These are phyloP conservation scores for Drosophila triauraria DNA, from an alignment of 1,140 invertebrate species.

Conservation along the genomic window DNA sequence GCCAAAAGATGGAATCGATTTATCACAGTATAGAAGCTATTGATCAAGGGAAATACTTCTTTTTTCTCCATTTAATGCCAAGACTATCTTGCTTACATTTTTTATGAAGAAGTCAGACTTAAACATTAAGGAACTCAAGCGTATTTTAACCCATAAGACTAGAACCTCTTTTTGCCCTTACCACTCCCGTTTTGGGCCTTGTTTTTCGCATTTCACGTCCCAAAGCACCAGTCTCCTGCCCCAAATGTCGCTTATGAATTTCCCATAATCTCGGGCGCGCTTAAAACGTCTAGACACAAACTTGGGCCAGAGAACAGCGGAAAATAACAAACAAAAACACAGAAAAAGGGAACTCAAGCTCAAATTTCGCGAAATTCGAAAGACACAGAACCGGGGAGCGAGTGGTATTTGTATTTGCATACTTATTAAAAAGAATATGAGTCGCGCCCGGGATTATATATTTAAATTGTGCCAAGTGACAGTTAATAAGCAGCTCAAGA, in stretches of 20 bases:
- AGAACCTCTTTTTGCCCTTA: constrained; percentile 7
- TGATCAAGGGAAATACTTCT: not conserved
- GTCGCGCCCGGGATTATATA: constrained; percentile 60
- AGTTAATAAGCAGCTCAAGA: constrained; percentile 57
- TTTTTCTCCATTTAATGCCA: not conserved
- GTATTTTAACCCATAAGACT: constrained; percentile 8
- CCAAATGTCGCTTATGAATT: constrained; percentile 46
- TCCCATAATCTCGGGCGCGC: constrained; percentile 49
- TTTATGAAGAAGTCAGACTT: not conserved
- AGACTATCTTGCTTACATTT: not conserved
- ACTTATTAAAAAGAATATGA: constrained; percentile 75
- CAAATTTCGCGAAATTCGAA: constrained; percentile 49
- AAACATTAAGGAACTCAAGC: not conserved
- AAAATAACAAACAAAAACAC: constrained; percentile 52
- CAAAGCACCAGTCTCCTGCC: not conserved
- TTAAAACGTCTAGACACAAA: constrained; percentile 59
- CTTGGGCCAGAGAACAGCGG: constrained; percentile 21
- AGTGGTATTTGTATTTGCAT: constrained; percentile 71
- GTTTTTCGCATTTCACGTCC: constrained; percentile 31
- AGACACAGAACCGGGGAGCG: constrained; percentile 20
- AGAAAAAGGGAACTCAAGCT: constrained; percentile 22
- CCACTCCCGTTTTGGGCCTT: not conserved
- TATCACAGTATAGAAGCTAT: not conserved
- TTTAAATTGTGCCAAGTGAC: constrained; percentile 67
- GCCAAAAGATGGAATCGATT: constrained; percentile 6